Evolutionary conservation across 2,797 vertebrate genomes (phyloP), one percentile per base, ranked within the genome.

Genomic region (Malacoctenus gilli): DNA sequence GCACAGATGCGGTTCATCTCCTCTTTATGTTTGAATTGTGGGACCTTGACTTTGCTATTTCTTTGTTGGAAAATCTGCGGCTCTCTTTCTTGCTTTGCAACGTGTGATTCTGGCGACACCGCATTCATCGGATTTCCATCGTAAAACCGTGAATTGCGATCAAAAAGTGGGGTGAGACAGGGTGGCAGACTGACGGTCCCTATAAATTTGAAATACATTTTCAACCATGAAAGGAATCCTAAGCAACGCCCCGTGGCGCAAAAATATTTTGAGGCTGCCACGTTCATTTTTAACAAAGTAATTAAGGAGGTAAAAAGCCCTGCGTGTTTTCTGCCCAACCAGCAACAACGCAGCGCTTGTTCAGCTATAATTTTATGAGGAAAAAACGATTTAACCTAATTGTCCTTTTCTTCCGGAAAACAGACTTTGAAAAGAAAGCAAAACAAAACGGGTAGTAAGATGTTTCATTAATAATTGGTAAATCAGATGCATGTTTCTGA

Each of bases 341-440:
- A n/a, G n/a, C n/a, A n/a, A n/a, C n/a, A n/a, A n/a, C n/a, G n/a
- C n/a, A n/a, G n/a, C n/a, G n/a, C n/a, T n/a, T n/a, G n/a, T n/a
- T n/a, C n/a, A n/a, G n/a, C n/a, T n/a, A n/a, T n/a, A n/a, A n/a
- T n/a, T n/a, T n/a, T n/a, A n/a, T n/a, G n/a, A n/a, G n/a, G n/a
- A n/a, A n/a, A n/a, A n/a, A 5, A 9, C 9, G 25, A 28, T 28
- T 6, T 28, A 28, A 28, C 6, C 9, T 49, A 48, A 31, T 18
- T 52, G 56, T 71, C 48, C 77, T 9, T 9, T 28, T 69, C 28
- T 51, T 75, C 38, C 41, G 46, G 64, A 59, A 62, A 80, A 66
- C 79, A 77, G 42, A 51, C 66, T 72, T 60, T 77, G 78, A 75
- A 62, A 62, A 79, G 60, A 49, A 53, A 62, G 69, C 14, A 46